Evolutionary conservation across 1,140 invertebrate species (phyloP), one percentile per base, ranked within the genome.

Genomic region (Prorops nasuta): DNA sequence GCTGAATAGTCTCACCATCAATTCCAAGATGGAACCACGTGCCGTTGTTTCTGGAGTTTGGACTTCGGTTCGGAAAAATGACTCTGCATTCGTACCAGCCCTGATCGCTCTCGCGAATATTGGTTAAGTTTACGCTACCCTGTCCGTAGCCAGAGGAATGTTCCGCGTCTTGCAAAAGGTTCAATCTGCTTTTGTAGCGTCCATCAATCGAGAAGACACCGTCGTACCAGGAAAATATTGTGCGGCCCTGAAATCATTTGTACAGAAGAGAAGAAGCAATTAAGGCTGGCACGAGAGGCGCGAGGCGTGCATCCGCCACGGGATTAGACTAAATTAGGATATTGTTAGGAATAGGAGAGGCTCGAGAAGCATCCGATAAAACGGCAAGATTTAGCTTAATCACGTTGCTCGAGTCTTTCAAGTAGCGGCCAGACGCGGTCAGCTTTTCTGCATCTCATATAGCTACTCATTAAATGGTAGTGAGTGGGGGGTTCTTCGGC

Each of bases 41-140:
- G 12, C 92, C 91, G 76, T 95, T 95, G 63, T 91, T 88, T 28
- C 87, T 80, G 3, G 84, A 84, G 57, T 81, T 86, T 3, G 91
- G 92, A 22, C 88, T 86, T 50, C 92, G 83, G 70, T 94, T 94
- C 20, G 94, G 89, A 71, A 94, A 94, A 55, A 88, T 84, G 10
- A 96, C 85, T 63, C 84, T 84, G 72, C 94, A 97, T 74, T 94
- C 90, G 75, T 94, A 97, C 86, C 91, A 92, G 42, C 93, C 94
- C 58, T 88, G 85, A 75, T 96, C 93, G 28, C 86, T 85, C 69
- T 94, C 91, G 48, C 88, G 81, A 56, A 96, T 91, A 38, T 88
- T 85, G n/a, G 90, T 93, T 41, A 96, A 77, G 75, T 95, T 95
- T 60, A 94, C 84, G 55, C 91, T 91, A 28, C 91, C 92, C 54